phyloP scores from a whole-genome alignment of 2,113 vertebrate genomes.

The Ochotona curzoniae region DNA sequence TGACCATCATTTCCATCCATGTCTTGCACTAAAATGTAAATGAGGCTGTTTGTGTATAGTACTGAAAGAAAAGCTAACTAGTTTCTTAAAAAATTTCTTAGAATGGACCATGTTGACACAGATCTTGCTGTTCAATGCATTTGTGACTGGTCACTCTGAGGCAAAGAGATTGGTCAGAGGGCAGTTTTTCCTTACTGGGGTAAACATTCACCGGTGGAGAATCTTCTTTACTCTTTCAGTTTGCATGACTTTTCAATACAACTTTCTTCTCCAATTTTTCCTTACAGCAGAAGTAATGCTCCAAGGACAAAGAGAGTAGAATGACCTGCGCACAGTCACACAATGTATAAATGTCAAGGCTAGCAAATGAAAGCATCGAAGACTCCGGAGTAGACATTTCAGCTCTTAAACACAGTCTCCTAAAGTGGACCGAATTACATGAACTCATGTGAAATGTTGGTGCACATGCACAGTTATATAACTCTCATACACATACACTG shows the following conservation, averaged over 20 bases:
- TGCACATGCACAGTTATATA: too few species aligned
- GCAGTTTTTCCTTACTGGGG: not conserved
- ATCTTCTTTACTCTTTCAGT: slow-evolving; percentile 7
- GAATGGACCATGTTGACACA: not conserved
- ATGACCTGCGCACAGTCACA: not conserved
- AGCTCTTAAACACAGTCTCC: not conserved
- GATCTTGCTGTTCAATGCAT: not conserved
- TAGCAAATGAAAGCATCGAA: not conserved
- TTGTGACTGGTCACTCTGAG: not conserved
- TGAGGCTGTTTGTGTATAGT: slow-evolving; percentile 1
- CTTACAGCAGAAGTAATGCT: not conserved
- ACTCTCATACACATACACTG: not conserved
- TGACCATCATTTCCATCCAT: slow-evolving; percentile 48
- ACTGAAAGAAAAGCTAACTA: slow-evolving; percentile 37
- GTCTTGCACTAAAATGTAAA: slow-evolving; percentile 57
- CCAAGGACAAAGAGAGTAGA: not conserved
- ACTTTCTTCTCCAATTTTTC: not conserved
- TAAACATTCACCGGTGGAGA: not conserved
- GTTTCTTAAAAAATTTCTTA: slow-evolving; percentile 49
- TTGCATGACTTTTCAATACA: slow-evolving; percentile 19
- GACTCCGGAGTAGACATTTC: not conserved
- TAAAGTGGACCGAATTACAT: not conserved
- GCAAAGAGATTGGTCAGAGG: not conserved
- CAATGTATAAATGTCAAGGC: not conserved
- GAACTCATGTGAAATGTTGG: not conserved